A percentile compares a stretch with the other conserved stretches of the same genome.
These are phyloP conservation scores for Apoda limacodes DNA, from an alignment of 2,888 invertebrate genomes.

Conservation along the genomic window DNA sequence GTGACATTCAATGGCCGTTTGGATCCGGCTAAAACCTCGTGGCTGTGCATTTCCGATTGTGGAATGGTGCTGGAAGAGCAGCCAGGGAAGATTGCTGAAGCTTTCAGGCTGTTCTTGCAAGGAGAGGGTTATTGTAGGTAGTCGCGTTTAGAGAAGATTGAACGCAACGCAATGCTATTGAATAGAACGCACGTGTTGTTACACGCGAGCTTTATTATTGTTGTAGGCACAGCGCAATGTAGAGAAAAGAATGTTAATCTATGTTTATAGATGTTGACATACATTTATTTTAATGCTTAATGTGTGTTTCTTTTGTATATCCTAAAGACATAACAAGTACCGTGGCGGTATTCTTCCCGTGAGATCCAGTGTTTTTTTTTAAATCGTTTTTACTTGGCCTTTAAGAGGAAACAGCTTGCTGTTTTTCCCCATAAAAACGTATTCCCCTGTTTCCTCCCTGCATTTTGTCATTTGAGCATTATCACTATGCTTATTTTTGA, in stretches of 20 bases:
- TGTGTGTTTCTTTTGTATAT: too few species aligned
- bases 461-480: too few species aligned
- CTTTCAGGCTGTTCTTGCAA: conserved; percentile 96
- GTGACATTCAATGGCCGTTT: conserved; percentile 96
- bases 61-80: conserved; percentile 99
- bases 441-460: too few species aligned
- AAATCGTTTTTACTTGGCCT: too few species aligned
- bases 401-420: too few species aligned
- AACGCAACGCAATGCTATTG: conserved; percentile 53
- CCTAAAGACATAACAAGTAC: too few species aligned
- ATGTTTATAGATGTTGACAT: conserved; percentile 58
- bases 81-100: conserved; percentile 96
- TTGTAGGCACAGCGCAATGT: conserved; percentile 57
- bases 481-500: too few species aligned
- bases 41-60: conserved; percentile 99
- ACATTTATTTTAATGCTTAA: conserved; percentile 61
- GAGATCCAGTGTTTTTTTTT: too few species aligned
- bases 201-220: conserved; percentile 59
- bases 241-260: conserved; percentile 53
- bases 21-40: conserved; percentile 95
- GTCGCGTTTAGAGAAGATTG: conserved; percentile 33
- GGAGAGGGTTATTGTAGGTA: conserved; percentile 94
- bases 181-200: conserved; percentile 16
- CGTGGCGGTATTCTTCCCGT: too few species aligned
- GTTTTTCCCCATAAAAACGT: too few species aligned